Percentiles rank a stretch among this genome's conserved stretches.
Evolutionary conservation across 2,113 vertebrate genomes (phyloP).

Genomic region (Paramisgurnus dabryanus): DNA sequence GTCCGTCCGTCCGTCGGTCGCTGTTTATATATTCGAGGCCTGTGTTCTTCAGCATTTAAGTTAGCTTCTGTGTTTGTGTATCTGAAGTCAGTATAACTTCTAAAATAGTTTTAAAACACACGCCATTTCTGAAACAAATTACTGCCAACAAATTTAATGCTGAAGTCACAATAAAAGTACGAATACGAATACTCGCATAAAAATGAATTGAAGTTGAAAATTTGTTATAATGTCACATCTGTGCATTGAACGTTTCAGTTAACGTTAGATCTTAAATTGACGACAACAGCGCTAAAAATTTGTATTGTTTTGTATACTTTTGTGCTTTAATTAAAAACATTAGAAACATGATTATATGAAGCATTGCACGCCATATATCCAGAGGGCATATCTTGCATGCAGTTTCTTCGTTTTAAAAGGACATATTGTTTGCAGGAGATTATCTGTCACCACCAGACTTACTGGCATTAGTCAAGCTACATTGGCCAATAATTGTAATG

Average conservation of each 20-base stretch:
- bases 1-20: background rate
- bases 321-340: no score
- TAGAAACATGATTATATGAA: background rate
- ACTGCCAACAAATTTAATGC: no score
- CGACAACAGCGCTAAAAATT: no score
- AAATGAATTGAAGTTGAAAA: no score
- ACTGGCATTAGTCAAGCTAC: conserved; percentile 35
- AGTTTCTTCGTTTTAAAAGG: conserved; percentile 17
- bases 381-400: conserved; percentile 8
- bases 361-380: background rate
- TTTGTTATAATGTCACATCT: no score
- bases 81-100: background rate
- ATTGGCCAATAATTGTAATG: background rate
- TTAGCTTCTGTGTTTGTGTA: background rate
- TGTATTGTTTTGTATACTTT: no score
- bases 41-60: background rate
- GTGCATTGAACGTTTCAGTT: no score
- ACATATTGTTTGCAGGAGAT: conserved; percentile 22
- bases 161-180: no score
- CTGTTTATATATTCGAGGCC: background rate
- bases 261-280: no score
- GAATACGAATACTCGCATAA: no score
- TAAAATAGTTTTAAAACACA: background rate
- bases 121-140: background rate
- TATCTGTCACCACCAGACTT: conserved; percentile 27